These are phyloP conservation scores for Sanderia malayensis DNA, from an alignment of 30 jellyfish, hydroid and myxozoan species.

Conservation along the genomic window DNA sequence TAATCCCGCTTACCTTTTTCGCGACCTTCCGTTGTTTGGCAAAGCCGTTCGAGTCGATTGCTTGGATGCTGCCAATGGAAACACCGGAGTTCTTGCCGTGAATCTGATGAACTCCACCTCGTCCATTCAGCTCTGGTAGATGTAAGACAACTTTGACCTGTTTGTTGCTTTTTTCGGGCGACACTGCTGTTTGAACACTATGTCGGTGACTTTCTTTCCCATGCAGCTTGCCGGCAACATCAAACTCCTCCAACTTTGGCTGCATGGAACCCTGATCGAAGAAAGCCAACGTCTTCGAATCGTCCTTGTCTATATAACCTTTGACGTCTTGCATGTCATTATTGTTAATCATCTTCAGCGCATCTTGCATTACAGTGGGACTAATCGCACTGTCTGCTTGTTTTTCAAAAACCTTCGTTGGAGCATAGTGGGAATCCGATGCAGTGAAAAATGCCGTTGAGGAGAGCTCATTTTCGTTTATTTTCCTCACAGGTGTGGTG, in stretches of 20 bases:
- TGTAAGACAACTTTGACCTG: slow-evolving; percentile 61
- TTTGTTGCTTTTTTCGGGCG: neutral
- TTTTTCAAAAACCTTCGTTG: slow-evolving; percentile 13
- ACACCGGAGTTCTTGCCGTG: slow-evolving; percentile 46
- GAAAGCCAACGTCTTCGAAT: slow-evolving; percentile 35
- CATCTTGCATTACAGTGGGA: slow-evolving; percentile 18
- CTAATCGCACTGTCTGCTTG: slow-evolving; percentile 31
- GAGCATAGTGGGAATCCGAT: slow-evolving; percentile 13
- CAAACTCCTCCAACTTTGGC: slow-evolving; percentile 59
- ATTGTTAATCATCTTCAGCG: slow-evolving; percentile 23
- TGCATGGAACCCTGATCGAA: slow-evolving; percentile 28
- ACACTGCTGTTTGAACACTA: neutral
- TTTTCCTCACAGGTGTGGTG: slow-evolving; percentile 14
- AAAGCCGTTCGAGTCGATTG: neutral
- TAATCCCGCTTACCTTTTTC: too few relatives aligned
- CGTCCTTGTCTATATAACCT: slow-evolving; percentile 37
- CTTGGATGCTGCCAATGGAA: slow-evolving; percentile 51
- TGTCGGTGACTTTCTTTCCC: neutral
- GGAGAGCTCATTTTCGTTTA: slow-evolving; percentile 51
- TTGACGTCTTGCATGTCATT: slow-evolving; percentile 27
- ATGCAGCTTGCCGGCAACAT: neutral
- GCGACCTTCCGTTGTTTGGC: neutral
- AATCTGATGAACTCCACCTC: slow-evolving; percentile 46
- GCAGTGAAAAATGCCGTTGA: slow-evolving; percentile 62
- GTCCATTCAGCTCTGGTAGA: slow-evolving; percentile 62